Base-by-base conservation (phyloP, 2,888 invertebrate species). In the Drosophila pseudotakahashii region DNA sequence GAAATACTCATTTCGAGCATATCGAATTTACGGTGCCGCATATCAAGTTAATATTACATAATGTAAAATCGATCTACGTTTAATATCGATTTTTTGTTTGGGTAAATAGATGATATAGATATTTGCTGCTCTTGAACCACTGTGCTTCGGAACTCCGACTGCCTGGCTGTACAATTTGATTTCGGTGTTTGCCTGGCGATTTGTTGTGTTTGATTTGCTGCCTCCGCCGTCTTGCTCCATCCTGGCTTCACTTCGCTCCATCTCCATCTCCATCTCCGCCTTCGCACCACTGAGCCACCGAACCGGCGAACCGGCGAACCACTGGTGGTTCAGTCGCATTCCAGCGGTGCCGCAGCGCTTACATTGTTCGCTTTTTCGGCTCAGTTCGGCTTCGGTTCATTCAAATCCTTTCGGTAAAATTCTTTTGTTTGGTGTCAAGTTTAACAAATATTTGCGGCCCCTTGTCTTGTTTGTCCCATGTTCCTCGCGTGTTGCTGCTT, bases 401-500 rank as follows among this genome's bases (percentile, higher is more conserved):
- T 84, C 79, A 84, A 87, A 81, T 85, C 77, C 79, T 79, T 85
- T 87, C 84, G 90, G 88, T 84, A 86, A 88, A 87, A 87, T 89
- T 88, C 89, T 89, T 90, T 90, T 90, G 89, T 89, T 89, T 90
- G 89, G 89, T 89, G 89, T 89, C 89, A 89, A 89, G 89, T 89
- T 89, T 88, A 89, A 87, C 89, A 89, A 90, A 89, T 88, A 89
- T 89, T 89, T 89, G 81, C 83, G 76, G 74, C 76, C 73, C 63
- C 71, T 72, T 74, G 74, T 84, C 81, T 83, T 83, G 78, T 86
- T 83, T 77, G 77, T 75, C 72, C 74, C 80, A 72, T 83, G 77
- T 86, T 76, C 59, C 73, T 73, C 73, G 69, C 85, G 72, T 75
- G 71, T 75, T 62, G 62, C 64, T 59, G 70, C 72, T 69, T 60